These are phyloP conservation scores for Fistularia commersonii DNA, from an alignment of 2,797 vertebrate species.

Conservation along the genomic window DNA sequence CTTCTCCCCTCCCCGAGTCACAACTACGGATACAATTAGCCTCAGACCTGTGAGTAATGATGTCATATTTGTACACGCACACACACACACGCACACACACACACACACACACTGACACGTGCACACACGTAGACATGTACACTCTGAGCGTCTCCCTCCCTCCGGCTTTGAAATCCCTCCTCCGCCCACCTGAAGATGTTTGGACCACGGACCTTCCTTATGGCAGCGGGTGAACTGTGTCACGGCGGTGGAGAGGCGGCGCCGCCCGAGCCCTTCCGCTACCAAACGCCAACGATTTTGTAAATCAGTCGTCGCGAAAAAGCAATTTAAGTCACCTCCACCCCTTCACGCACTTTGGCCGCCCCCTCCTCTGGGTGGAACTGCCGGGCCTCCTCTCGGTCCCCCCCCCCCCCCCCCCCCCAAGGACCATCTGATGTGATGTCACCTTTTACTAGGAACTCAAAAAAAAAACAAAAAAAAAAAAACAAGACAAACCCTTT, in stretches of 20 bases:
- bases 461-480: no score
- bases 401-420: conserved; percentile 71
- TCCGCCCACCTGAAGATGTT: conserved; percentile 51
- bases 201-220: conserved; percentile 45
- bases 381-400: conserved; percentile 64
- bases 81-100: conserved; percentile 41
- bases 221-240: conserved; percentile 61
- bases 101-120: not conserved
- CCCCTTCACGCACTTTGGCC: conserved; percentile 53
- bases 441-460: conserved; percentile 74
- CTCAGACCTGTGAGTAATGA: conserved; percentile 83
- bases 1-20: conserved; percentile 76
- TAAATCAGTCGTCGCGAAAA: conserved; percentile 71
- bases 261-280: no score
- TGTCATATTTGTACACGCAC: conserved; percentile 78
- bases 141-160: conserved; percentile 76
- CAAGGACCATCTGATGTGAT: conserved; percentile 67
- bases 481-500: conserved; percentile 65
- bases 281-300: no score
- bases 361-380: conserved; percentile 58
- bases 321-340: conserved; percentile 73
- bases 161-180: conserved; percentile 71
- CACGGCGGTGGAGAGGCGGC: conserved; percentile 54
- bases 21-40: conserved; percentile 75
- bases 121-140: conserved; percentile 41